phyloP scores from a whole-genome alignment of 2,888 invertebrate genomes.

The Oasisia sp. region DNA sequence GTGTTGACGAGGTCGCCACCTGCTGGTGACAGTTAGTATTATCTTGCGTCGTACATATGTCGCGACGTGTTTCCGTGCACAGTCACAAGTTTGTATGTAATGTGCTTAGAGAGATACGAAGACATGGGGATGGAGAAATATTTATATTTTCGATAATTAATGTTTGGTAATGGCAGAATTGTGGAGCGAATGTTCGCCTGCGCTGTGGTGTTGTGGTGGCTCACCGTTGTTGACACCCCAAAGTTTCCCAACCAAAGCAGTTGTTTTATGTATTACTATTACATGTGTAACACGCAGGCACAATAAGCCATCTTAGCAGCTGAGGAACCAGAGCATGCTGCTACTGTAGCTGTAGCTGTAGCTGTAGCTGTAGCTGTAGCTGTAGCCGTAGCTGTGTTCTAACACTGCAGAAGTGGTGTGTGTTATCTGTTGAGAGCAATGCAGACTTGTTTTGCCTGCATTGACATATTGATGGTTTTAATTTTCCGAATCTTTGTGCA shows the following conservation, averaged over 20 bases:
- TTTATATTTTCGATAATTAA: constrained; percentile 11
- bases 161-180: not conserved
- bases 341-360: not conserved
- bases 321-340: not conserved
- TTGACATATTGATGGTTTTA: not conserved
- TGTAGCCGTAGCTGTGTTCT: not conserved
- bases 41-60: not conserved
- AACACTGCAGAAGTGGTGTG: not conserved
- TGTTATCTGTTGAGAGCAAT: not conserved
- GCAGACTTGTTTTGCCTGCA: not conserved
- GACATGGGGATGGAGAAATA: not conserved
- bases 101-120: not conserved
- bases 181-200: not conserved
- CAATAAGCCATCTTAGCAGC: not conserved
- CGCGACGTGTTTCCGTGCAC: not conserved
- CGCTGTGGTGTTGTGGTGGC: not conserved
- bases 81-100: constrained; percentile 2
- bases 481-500: not conserved
- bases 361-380: not conserved
- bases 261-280: not conserved
- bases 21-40: not conserved
- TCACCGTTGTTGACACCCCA: not conserved
- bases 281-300: not conserved
- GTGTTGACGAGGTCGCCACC: not conserved
- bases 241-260: not conserved